Evolutionary conservation across 2,888 invertebrate species (phyloP), one percentile per base, ranked within the genome.

Genomic region (Griposia aprilina): DNA sequence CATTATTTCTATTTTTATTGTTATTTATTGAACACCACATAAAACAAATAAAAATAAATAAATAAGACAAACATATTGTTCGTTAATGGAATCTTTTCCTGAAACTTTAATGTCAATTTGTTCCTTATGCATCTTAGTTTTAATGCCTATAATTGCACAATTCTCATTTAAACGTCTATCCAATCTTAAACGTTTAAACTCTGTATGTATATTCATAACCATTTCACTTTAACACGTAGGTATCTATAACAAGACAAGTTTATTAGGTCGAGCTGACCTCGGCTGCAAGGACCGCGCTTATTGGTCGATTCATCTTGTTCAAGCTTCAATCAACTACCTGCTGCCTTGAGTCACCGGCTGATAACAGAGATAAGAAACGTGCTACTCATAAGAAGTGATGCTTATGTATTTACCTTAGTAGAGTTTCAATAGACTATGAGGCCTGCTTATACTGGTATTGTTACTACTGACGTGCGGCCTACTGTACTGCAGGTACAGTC

Each of bases 191-290:
- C 23, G 13, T 50, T 30, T 23, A 30, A 15, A 10, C 23, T 50
- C 0, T 23, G 1, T 23, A 15, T 23, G 0, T 15, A 15, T 30
- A 48, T 48, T 30, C 0, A 20, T 48, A 66, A 26, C 45, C 10
- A 45, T 45, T 45, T 23, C 13, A 26, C 20, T 20, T 20, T 48
- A 20, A 30, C 48, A 48, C 20, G 26, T 13, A 26, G 13, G 4
- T 50, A 23, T 50, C 8, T 50, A 13, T 48, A 48, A 67, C 23
- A 15, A 30, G 67, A 70, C 60, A 52, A 59, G 59, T 74, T 74
- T 60, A 83, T 73, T 67, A 74, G 66, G 45, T 83, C 62, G 20
- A 59, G n/a, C 57, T 68, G 84, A 68, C 84, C 62, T 70, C 69
- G 74, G 30, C 23, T 23, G 50, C 72, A n/a, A 57, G 55, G 63